These are phyloP conservation scores for Gadus macrocephalus DNA, from an alignment of 2,113 vertebrate species.

Conservation along the genomic window DNA sequence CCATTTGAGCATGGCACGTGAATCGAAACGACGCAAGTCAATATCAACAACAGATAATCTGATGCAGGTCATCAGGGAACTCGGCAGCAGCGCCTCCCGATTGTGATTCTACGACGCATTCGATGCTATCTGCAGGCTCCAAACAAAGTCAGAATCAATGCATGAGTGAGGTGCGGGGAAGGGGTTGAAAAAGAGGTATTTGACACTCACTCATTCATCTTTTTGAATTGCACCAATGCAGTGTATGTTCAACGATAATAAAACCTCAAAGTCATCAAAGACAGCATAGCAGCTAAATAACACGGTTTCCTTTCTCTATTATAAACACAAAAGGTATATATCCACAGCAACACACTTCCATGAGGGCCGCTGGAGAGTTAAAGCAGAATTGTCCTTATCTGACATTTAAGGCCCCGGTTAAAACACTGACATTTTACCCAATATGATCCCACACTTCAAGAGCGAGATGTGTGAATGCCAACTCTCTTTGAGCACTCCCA, in stretches of 20 bases:
- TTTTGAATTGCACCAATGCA: background rate
- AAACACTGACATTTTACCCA: slow-evolving; percentile 64
- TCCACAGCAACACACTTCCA: too few species aligned
- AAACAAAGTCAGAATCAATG: slow-evolving; percentile 45
- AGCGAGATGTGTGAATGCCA: slow-evolving; percentile 54
- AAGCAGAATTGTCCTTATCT: slow-evolving; percentile 33
- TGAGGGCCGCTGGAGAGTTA: background rate
- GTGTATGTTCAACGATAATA: background rate
- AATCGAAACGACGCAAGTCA: slow-evolving; percentile 47
- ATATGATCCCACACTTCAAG: slow-evolving; percentile 40
- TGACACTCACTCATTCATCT: too few species aligned
- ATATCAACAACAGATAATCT: slow-evolving; percentile 59
- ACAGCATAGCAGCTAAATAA: too few species aligned
- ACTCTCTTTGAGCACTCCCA: slow-evolving; percentile 26
- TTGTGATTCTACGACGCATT: slow-evolving; percentile 44
- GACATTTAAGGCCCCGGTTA: slow-evolving; percentile 52
- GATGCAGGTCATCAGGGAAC: slow-evolving; percentile 22
- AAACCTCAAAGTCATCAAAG: too few species aligned
- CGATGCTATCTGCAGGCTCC: slow-evolving; percentile 25
- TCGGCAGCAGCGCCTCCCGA: slow-evolving; percentile 28
- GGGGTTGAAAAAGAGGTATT: too few species aligned
- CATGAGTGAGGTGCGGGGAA: slow-evolving; percentile 1
- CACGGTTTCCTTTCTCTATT: too few species aligned
- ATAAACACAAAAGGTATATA: too few species aligned
- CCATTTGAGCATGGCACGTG: slow-evolving; percentile 16